Evolutionary conservation across 2,797 vertebrate species (phyloP).

Genomic region (Molossus alvarezi): DNA sequence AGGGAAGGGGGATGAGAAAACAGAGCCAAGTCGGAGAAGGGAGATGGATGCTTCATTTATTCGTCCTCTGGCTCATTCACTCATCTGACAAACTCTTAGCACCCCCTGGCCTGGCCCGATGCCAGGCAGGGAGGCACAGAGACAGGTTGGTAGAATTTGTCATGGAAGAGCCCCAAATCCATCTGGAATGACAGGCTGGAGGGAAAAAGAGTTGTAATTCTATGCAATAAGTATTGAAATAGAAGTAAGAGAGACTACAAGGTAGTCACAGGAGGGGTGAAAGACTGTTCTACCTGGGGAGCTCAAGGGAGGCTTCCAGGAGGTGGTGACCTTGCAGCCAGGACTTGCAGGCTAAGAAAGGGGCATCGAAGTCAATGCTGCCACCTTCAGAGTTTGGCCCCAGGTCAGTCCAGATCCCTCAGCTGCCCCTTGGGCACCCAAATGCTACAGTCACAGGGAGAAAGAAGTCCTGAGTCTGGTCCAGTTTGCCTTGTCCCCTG

Average conservation of each 20-base stretch:
- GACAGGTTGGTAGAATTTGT: background rate
- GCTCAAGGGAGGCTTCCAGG: background rate
- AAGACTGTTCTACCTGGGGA: rapidly evolving
- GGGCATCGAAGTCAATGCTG: background rate
- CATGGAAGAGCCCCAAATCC: too few relatives aligned
- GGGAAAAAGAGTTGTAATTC: background rate
- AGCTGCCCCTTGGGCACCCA: background rate
- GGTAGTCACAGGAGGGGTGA: background rate
- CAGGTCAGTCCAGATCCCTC: background rate
- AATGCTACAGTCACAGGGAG: background rate
- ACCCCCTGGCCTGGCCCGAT: rapidly evolving
- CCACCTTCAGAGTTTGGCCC: background rate
- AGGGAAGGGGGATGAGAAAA: rapidly evolving
- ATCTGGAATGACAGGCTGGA: background rate
- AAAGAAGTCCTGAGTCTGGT: background rate
- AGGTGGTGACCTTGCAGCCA: background rate
- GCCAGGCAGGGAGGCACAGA: background rate
- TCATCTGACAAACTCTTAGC: background rate
- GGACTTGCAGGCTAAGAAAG: background rate
- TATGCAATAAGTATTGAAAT: rapidly evolving
- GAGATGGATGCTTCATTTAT: rapidly evolving
- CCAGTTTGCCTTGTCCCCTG: background rate
- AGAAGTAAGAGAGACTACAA: background rate
- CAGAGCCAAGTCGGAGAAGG: background rate
- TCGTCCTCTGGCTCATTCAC: background rate